Evolutionary conservation across 2,888 invertebrate genomes (phyloP).

Genomic region (Xanthia togata): DNA sequence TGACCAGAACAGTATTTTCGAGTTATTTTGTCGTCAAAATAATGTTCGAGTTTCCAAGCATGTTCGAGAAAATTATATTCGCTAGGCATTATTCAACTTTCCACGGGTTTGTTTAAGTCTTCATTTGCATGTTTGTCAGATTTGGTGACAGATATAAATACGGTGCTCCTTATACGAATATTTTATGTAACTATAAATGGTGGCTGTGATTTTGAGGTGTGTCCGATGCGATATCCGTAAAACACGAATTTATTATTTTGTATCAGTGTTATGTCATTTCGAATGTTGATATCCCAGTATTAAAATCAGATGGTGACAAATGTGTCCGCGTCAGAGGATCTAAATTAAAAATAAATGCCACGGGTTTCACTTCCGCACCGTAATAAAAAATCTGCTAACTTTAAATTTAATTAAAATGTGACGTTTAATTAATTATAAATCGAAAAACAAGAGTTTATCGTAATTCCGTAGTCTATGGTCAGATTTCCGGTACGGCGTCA

Average conservation of each 20-base stretch:
- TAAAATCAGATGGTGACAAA: constrained; percentile 26
- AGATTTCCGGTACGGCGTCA: constrained; percentile 66
- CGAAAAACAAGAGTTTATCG: constrained; percentile 11
- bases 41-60: too few species aligned
- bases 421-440: constrained; percentile 17
- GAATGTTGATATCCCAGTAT: constrained; percentile 28
- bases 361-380: constrained; percentile 14
- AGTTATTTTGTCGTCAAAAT: too few species aligned
- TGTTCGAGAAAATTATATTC: constrained; percentile 26
- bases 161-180: constrained; percentile 52
- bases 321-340: too few species aligned
- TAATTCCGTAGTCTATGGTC: constrained; percentile 26
- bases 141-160: constrained; percentile 56
- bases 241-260: constrained; percentile 24
- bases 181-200: constrained; percentile 66
- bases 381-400: constrained; percentile 11
- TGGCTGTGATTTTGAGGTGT: constrained; percentile 50
- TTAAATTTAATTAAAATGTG: constrained; percentile 7
- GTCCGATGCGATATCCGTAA: constrained; percentile 27
- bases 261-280: constrained; percentile 27
- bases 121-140: constrained; percentile 44
- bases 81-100: constrained; percentile 38
- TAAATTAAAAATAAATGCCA: neutral
- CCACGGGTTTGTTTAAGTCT: constrained; percentile 18
- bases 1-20: too few species aligned